These are phyloP conservation scores for Zalophus californianus DNA, from an alignment of 2,797 vertebrate species.

Conservation along the genomic window DNA sequence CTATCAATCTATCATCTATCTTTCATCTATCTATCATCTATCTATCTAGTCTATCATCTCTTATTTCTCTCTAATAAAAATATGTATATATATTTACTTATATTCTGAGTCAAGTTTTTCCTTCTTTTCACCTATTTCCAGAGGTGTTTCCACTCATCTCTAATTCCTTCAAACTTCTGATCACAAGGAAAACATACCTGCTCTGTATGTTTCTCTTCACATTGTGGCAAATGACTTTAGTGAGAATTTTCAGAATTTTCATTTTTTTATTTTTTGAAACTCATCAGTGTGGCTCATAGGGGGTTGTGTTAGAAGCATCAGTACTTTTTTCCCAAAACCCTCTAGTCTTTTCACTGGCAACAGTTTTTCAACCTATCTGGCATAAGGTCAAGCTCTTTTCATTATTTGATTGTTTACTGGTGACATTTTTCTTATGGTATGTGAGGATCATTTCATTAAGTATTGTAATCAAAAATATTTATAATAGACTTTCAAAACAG, in stretches of 20 bases:
- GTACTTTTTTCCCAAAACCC: neutral
- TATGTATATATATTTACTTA: neutral
- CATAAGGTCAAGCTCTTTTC: neutral
- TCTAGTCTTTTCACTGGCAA: neutral
- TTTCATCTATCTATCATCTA: neutral
- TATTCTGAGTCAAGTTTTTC: neutral
- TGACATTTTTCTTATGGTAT: neutral
- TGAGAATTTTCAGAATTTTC: neutral
- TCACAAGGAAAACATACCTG: neutral
- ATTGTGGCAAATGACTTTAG: neutral
- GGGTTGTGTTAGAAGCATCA: neutral
- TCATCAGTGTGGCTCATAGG: neutral
- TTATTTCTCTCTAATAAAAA: neutral
- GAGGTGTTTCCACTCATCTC: neutral
- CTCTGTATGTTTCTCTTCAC: neutral
- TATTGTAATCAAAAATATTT: neutral
- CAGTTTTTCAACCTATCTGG: neutral
- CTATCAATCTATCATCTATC: neutral
- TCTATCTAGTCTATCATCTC: neutral
- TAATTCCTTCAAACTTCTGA: neutral
- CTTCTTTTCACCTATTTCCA: neutral
- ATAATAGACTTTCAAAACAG: neutral
- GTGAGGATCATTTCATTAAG: neutral
- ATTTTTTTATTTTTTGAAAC: neutral
- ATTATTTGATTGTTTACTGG: neutral